Conservation (phyloP, 2,888 invertebrate species). For the Eupithecia dodoneata region DNA sequence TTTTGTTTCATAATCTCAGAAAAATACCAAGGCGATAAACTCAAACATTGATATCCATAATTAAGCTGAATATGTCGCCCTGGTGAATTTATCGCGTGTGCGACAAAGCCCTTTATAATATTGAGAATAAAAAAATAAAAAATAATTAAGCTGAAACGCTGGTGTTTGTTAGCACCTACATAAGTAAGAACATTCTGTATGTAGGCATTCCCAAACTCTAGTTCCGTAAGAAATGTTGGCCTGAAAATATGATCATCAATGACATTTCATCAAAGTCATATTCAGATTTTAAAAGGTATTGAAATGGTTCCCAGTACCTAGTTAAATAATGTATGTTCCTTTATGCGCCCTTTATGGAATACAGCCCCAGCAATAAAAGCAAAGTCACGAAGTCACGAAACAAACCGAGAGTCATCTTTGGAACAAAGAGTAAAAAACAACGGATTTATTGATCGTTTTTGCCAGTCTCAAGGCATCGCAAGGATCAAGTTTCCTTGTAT, state of each 20-base stretch:
- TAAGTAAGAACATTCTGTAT: background rate
- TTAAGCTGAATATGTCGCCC: background rate
- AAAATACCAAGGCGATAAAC: no score
- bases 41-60: no score
- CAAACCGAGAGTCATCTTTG: slow-evolving; percentile 41
- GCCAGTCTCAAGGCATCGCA: slow-evolving; percentile 60
- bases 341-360: slow-evolving; percentile 23
- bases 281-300: background rate
- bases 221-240: background rate
- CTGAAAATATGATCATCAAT: background rate
- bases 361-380: slow-evolving; percentile 33
- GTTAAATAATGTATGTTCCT: background rate
- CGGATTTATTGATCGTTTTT: slow-evolving; percentile 61
- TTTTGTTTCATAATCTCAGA: no score
- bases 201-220: background rate
- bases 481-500: slow-evolving; percentile 68
- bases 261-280: background rate
- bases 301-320: background rate
- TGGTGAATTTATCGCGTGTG: no score
- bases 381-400: slow-evolving; percentile 25
- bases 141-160: background rate
- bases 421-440: slow-evolving; percentile 56
- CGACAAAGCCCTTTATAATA: no score
- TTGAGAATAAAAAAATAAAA: no score
- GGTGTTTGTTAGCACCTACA: background rate